Percentiles rank a stretch among this genome's conserved stretches.
Conservation (phyloP, 2,797 vertebrate genomes). For the Amphiprion clarkii region DNA sequence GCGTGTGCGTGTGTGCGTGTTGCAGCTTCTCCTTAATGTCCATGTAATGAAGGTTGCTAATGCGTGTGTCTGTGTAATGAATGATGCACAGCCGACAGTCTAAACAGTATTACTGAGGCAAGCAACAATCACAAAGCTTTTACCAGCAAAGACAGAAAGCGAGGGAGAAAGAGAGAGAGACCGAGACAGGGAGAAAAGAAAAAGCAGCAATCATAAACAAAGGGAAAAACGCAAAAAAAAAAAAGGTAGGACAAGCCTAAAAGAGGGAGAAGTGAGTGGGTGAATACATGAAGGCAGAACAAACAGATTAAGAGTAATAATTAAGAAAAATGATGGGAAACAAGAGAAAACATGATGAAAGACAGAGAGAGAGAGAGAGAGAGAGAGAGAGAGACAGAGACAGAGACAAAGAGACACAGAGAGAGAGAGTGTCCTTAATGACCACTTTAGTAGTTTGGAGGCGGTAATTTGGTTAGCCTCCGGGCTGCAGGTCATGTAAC, state of each 20-base stretch:
- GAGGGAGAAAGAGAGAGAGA: constrained; percentile 25
- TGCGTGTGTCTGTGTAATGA: constrained; percentile 17
- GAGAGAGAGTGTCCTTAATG: constrained; percentile 83
- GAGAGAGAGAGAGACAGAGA: constrained; percentile 15
- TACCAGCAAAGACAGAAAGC: constrained; percentile 42
- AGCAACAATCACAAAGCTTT: constrained; percentile 56
- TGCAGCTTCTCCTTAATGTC: constrained; percentile 3
- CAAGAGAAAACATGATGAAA: constrained; percentile 53
- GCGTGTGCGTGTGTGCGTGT: background rate
- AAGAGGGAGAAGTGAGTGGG: constrained; percentile 22
- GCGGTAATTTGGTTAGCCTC: constrained; percentile 85
- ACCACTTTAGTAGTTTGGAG: constrained; percentile 88
- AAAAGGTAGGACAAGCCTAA: constrained; percentile 15
- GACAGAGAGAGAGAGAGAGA: constrained; percentile 15
- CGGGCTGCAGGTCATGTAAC: constrained; percentile 87
- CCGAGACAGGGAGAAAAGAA: constrained; percentile 3
- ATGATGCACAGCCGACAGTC: constrained; percentile 39
- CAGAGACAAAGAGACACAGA: constrained; percentile 47
- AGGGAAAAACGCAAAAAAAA: constrained; percentile 24
- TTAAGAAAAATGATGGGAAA: constrained; percentile 67
- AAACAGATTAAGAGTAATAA: constrained; percentile 68
- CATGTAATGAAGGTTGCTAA: constrained; percentile 24
- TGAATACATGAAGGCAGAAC: constrained; percentile 44
- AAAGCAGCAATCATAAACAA: constrained; percentile 13
- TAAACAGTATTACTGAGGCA: constrained; percentile 28